Percentiles rank a stretch among this genome's conserved stretches.
Evolutionary conservation across 2,113 vertebrate species (phyloP).

Genomic region (Rallus limicola): DNA sequence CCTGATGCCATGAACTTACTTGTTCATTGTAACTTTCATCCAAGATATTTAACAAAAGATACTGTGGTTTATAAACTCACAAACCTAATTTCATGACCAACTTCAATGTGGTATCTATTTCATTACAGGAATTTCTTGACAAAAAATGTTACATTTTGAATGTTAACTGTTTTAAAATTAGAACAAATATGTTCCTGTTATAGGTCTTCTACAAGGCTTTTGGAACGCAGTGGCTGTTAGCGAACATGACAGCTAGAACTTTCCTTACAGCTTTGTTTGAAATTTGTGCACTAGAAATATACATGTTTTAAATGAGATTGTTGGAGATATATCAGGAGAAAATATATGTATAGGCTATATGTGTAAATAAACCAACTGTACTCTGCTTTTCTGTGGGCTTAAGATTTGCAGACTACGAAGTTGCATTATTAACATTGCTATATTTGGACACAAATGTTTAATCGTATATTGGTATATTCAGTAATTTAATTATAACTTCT

Average conservation of each 20-base stretch:
- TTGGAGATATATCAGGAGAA: not conserved
- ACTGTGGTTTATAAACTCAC: not conserved
- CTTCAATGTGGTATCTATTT: not conserved
- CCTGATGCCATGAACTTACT: not conserved
- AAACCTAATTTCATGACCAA: not conserved
- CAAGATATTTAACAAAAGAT: not conserved
- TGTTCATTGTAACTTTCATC: not conserved
- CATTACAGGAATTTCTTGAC: not conserved
- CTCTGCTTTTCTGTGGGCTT: not conserved
- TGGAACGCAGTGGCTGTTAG: not conserved
- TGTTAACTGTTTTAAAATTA: not conserved
- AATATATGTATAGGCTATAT: not conserved
- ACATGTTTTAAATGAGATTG: not conserved
- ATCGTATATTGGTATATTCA: too few relatives aligned
- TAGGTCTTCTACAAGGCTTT: not conserved
- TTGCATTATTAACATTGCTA: not conserved
- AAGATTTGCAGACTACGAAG: not conserved
- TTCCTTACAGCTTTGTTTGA: fast-evolving
- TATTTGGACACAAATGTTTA: not conserved
- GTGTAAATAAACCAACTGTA: not conserved
- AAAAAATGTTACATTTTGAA: not conserved
- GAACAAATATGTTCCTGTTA: not conserved
- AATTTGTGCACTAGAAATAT: not conserved
- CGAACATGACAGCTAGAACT: not conserved
- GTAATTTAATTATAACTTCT: not conserved